These are phyloP conservation scores for Apodemia duryi DNA, from an alignment of 2,888 invertebrate genomes.

Conservation along the genomic window DNA sequence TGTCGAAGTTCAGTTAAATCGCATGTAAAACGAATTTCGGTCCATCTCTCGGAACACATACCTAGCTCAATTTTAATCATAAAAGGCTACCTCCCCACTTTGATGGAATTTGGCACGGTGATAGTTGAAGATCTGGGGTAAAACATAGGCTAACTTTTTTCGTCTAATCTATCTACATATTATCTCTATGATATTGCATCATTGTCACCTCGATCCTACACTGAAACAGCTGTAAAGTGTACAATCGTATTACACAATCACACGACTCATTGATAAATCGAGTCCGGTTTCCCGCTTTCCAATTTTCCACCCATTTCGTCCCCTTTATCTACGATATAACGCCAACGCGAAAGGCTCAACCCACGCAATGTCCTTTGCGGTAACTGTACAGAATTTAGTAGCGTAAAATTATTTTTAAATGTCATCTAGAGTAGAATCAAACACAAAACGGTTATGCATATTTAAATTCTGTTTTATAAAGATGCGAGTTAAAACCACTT, in stretches of 20 bases:
- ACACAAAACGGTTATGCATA: conserved; percentile 24
- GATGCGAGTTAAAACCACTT: no score
- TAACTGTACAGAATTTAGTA: conserved; percentile 38
- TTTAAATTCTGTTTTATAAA: no score
- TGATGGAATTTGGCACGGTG: no score
- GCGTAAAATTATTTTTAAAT: conserved; percentile 49
- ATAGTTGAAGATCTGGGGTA: no score
- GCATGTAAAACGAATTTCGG: no score
- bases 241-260: conserved; percentile 13
- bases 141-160: no score
- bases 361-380: conserved; percentile 28
- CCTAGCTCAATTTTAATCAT: no score
- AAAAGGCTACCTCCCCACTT: no score
- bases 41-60: no score
- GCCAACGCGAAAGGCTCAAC: conserved; percentile 34
- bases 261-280: conserved; percentile 22
- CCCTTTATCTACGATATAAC: conserved; percentile 24
- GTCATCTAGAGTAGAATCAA: conserved; percentile 39
- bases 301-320: conserved; percentile 29
- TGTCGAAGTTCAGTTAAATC: no score
- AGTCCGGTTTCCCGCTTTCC: conserved; percentile 19
- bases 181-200: no score
- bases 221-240: neutral
- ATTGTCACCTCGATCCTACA: neutral
- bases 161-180: no score